These are phyloP conservation scores for Vesta saturnalis DNA, from an alignment of 2,888 invertebrate species.

Conservation along the genomic window DNA sequence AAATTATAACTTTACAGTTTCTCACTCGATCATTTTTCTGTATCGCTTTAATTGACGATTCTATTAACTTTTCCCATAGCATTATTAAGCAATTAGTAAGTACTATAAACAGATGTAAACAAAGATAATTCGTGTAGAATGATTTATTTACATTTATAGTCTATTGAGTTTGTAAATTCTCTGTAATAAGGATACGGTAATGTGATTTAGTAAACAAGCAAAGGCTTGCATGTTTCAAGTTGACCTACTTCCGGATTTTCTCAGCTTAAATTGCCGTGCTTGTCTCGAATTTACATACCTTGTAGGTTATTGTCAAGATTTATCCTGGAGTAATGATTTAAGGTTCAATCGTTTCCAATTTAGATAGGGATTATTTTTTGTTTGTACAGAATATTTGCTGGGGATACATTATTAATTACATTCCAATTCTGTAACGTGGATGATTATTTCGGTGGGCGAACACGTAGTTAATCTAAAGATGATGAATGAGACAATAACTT, in stretches of 20 bases:
- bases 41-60: too few relatives aligned
- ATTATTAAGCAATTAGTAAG: not conserved
- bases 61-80: not conserved
- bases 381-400: too few relatives aligned
- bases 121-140: not conserved
- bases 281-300: not conserved
- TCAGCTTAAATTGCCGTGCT: constrained; percentile 17
- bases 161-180: constrained; percentile 17
- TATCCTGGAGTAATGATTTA: not conserved
- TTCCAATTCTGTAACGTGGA: too few relatives aligned
- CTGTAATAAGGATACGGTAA: constrained; percentile 23
- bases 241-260: constrained; percentile 30
- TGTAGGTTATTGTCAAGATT: not conserved
- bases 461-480: too few relatives aligned
- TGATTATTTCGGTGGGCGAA: too few relatives aligned
- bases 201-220: constrained; percentile 23
- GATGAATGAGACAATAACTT: too few relatives aligned
- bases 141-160: constrained; percentile 26
- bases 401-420: too few relatives aligned
- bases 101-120: not conserved
- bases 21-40: not conserved
- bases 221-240: constrained; percentile 19
- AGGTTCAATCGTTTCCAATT: not conserved
- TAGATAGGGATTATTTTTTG: too few relatives aligned
- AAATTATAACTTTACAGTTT: not conserved